Evolutionary conservation across 1,140 invertebrate species (phyloP).

Genomic region (Lamellibrachia luymesi): DNA sequence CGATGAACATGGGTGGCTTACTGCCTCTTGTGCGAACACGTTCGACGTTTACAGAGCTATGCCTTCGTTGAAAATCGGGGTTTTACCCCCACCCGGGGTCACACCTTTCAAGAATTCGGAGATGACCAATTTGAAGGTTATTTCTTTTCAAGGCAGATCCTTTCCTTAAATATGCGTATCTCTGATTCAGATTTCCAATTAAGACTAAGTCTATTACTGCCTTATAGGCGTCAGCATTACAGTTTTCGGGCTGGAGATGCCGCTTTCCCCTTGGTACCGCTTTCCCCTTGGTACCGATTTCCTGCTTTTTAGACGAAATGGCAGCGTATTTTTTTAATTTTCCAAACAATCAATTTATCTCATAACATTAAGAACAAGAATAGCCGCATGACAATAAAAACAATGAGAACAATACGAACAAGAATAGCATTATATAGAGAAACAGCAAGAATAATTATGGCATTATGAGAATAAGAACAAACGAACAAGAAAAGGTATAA

Average conservation of each 20-base stretch:
- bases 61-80: neutral
- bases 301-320: neutral
- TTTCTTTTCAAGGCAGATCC: neutral
- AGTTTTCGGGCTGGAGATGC: neutral
- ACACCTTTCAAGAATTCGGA: neutral
- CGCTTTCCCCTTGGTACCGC: neutral
- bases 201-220: neutral
- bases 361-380: no score
- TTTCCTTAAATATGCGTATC: neutral
- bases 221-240: neutral
- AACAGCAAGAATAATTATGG: no score
- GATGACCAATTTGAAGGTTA: no score
- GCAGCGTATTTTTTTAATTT: no score
- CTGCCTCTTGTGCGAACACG: neutral
- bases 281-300: neutral
- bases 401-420: no score
- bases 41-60: neutral
- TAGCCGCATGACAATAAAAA: no score
- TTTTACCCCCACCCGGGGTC: neutral
- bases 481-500: no score
- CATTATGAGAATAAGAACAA: no score
- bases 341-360: no score
- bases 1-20: neutral
- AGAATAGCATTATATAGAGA: no score
- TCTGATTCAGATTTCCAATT: no score